Percentiles rank a stretch among this genome's conserved stretches.
phyloP scores from a whole-genome alignment of 1,140 invertebrate species.

The Brachionus rubens region DNA sequence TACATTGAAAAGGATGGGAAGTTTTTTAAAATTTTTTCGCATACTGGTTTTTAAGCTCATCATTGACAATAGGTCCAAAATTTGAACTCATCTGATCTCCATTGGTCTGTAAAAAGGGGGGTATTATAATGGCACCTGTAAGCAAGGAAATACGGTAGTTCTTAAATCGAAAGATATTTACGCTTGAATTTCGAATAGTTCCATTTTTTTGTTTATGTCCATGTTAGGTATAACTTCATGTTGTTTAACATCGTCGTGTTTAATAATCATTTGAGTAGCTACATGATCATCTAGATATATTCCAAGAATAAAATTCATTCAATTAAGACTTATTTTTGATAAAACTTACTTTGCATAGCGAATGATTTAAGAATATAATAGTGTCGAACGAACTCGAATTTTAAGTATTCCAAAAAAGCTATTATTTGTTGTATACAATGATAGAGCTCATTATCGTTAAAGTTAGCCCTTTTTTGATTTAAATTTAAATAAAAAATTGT shows the following conservation, averaged over 20 bases:
- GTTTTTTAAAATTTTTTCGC: no score
- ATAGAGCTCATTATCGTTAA: conserved; percentile 42
- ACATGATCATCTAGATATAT: not conserved
- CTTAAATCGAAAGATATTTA: not conserved
- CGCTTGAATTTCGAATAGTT: no score
- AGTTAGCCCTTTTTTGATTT: conserved; percentile 31
- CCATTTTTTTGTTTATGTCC: no score
- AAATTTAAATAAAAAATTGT: not conserved
- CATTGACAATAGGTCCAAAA: no score
- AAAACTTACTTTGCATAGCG: conserved; percentile 38
- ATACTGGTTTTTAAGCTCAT: no score
- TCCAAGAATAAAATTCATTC: not conserved
- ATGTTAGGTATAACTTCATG: no score
- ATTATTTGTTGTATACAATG: conserved; percentile 42
- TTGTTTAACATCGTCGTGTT: no score
- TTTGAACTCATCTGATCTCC: no score
- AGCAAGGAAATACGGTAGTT: no score
- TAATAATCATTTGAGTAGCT: not conserved
- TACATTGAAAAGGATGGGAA: no score
- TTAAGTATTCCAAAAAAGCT: conserved; percentile 30
- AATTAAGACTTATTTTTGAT: not conserved
- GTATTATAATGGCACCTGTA: no score
- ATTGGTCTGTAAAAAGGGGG: no score
- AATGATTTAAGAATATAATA: conserved; percentile 43
- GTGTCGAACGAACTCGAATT: conserved; percentile 29